Base-by-base conservation (phyloP, 2,797 vertebrate genomes). In the Channa striata region DNA sequence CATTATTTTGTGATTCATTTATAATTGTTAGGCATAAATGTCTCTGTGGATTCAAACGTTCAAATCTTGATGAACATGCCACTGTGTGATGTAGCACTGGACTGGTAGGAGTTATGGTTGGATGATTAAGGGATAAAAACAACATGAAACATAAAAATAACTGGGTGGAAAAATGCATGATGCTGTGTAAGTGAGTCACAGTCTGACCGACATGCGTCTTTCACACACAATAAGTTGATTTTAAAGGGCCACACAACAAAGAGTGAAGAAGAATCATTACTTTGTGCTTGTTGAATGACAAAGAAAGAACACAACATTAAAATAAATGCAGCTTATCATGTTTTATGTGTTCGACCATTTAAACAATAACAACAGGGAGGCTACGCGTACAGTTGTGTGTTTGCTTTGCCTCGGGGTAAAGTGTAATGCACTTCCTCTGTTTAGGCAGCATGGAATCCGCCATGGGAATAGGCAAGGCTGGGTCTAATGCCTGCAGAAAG, bases 341-440 rank as follows among this genome's bases (percentile, higher is more conserved):
- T 25, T n/a, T 57, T 71, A 21, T 43, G 48, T 53, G n/a, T 67
- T 66, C 19, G 58, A 50, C 58, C 56, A 56, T 67, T 68, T 77
- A 21, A 36, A 74, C 47, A 42, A 50, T n/a, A 50, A 20, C 14
- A 72, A 64, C 56, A 68, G 23, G 40, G 25, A 50, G 40, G 52
- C 33, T 61, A 33, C 34, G 53, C 34, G 19, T 37, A 2, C 33
- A 70, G 21, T 36, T 52, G 52, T 78, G 36, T 60, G 60, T 54
- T 70, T 43, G 19, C 66, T 71, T 2, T 61, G 51, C 72, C 75
- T 74, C 10, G 11, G 44, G 73, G 81, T 59, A 65, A 72, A 66
- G 39, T 25, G 42, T 80, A 88, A 90, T 88, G 84, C 83, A 90
- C 81, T 86, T 92, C 78, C 80, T 82, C 77, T 91, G 84, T 91